These are phyloP conservation scores for Cosmia pyralina DNA, from an alignment of 2,888 invertebrate species.

Conservation along the genomic window DNA sequence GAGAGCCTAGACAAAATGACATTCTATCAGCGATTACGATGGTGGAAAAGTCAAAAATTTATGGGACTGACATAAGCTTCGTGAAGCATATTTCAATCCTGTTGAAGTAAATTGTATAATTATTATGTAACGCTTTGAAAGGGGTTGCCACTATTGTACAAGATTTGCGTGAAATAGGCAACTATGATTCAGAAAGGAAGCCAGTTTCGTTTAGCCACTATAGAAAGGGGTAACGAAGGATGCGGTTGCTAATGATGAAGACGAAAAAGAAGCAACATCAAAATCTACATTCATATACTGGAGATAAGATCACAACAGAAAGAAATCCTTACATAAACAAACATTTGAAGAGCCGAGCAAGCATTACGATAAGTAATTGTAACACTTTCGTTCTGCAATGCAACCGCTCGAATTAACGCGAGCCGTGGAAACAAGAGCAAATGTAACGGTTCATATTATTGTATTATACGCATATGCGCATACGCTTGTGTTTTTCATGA, in stretches of 20 bases:
- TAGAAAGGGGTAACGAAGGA: neutral
- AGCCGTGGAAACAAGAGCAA: conserved; percentile 65
- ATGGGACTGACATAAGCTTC: neutral
- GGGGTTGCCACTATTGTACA: neutral
- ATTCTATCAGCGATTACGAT: neutral
- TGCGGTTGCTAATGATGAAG: neutral
- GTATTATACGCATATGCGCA: conserved; percentile 11
- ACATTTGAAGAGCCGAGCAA: conserved; percentile 24
- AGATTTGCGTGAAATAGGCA: neutral
- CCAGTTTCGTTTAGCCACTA: neutral
- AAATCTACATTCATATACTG: neutral
- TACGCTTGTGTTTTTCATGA: conserved; percentile 12
- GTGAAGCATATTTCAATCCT: too few relatives aligned
- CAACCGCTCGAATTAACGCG: conserved; percentile 46
- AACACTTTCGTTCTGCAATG: conserved; percentile 63
- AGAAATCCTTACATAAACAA: conserved; percentile 33
- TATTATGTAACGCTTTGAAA: neutral
- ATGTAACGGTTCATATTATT: conserved; percentile 53
- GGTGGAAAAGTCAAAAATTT: neutral
- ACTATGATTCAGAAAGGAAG: neutral
- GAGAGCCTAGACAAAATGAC: neutral
- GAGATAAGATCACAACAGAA: conserved; percentile 1
- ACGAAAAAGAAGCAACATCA: conserved; percentile 7
- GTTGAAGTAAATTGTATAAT: neutral
- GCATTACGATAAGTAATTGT: conserved; percentile 49